Evolutionary conservation across 2,797 vertebrate genomes (phyloP).

Genomic region (Sebastes iracundus): DNA sequence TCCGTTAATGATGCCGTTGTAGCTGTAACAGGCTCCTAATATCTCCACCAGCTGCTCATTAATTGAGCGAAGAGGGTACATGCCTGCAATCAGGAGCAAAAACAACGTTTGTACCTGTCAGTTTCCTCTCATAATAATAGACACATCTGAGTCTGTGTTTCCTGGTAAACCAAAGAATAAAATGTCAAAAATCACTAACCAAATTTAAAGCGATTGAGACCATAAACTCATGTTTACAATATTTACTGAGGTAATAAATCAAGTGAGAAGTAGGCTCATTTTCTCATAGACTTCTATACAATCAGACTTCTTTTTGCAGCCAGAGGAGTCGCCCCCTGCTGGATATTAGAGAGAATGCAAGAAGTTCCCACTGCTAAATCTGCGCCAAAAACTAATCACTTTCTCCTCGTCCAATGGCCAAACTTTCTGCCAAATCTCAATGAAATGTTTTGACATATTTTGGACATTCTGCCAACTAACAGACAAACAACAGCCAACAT

Average conservation of each 20-base stretch:
- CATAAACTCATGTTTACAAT: too few relatives aligned
- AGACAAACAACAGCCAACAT: neutral
- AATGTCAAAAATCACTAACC: neutral
- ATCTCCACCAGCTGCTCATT: conserved; percentile 84
- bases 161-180: neutral
- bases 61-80: conserved; percentile 86
- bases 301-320: too few relatives aligned
- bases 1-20: conserved; percentile 36
- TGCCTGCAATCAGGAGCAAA: conserved; percentile 50
- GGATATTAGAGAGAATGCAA: too few relatives aligned
- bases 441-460: neutral
- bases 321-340: too few relatives aligned
- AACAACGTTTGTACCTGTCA: neutral
- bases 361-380: too few relatives aligned
- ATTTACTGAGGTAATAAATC: too few relatives aligned
- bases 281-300: too few relatives aligned
- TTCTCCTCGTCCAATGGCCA: rapidly evolving
- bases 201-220: neutral
- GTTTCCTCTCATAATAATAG: too few relatives aligned
- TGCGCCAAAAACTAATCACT: too few relatives aligned
- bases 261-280: too few relatives aligned
- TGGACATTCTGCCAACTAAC: neutral
- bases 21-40: conserved; percentile 86
- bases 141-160: neutral
- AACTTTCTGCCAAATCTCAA: neutral